phyloP scores from a whole-genome alignment of 92 coral and sea anemone genomes.

The Galaxea fascicularis region DNA sequence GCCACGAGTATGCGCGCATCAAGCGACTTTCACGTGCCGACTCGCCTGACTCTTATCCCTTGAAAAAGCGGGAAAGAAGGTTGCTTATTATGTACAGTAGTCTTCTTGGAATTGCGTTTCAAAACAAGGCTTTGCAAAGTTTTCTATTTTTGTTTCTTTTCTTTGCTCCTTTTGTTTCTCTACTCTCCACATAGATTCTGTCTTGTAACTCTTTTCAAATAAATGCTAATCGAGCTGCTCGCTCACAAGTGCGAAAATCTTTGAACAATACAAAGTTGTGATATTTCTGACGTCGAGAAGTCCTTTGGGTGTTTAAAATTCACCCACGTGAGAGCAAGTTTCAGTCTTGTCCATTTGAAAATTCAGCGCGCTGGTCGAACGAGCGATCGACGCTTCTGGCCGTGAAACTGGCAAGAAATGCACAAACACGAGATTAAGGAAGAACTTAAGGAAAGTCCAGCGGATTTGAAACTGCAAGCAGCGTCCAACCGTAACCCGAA shows the following conservation, averaged over 20 bases:
- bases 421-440: conserved; percentile 68
- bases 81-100: no score
- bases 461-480: conserved; percentile 14
- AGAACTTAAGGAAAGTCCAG: conserved; percentile 35
- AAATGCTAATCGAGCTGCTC: conserved; percentile 5
- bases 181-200: background rate
- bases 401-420: conserved; percentile 24
- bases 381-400: conserved; percentile 1
- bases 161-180: conserved; percentile 2
- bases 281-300: conserved; percentile 37
- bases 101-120: no score
- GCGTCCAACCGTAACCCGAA: conserved; percentile 84
- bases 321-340: conserved; percentile 61
- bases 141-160: background rate
- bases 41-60: no score
- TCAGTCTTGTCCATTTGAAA: conserved; percentile 13
- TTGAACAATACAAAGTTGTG: conserved; percentile 78
- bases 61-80: no score
- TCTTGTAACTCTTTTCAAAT: background rate
- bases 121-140: background rate
- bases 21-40: no score
- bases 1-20: no score
- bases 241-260: conserved; percentile 43
- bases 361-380: conserved; percentile 38
- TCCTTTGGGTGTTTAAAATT: conserved; percentile 63